Conservation (phyloP, 2,113 vertebrate genomes). For the Aspiorhynchus laticeps region DNA sequence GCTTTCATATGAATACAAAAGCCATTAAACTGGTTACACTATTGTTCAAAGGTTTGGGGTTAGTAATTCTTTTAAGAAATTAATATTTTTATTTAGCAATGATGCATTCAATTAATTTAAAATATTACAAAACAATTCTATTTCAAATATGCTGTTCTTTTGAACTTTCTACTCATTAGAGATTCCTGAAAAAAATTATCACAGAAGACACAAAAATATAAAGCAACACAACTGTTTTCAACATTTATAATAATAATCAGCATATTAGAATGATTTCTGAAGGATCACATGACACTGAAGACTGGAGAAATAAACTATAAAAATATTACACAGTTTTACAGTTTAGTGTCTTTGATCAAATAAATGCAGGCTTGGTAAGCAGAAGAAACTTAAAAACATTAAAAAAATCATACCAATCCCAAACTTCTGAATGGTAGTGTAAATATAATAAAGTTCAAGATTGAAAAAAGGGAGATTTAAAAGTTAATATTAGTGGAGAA, state of each 20-base stretch:
- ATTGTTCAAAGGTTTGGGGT: slow-evolving; percentile 13
- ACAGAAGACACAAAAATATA: too few relatives aligned
- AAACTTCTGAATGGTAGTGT: neutral
- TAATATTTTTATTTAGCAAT: neutral
- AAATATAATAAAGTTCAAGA: slow-evolving; percentile 17
- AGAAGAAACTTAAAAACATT: neutral
- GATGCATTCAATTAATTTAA: too few relatives aligned
- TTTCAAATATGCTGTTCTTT: too few relatives aligned
- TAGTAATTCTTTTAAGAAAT: too few relatives aligned
- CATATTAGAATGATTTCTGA: neutral
- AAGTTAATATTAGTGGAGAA: neutral
- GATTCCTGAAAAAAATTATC: too few relatives aligned
- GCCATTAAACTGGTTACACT: neutral
- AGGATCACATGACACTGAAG: neutral
- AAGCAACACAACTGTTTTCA: neutral
- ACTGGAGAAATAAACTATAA: neutral
- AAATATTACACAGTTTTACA: neutral
- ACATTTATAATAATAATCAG: neutral
- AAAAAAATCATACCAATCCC: too few relatives aligned
- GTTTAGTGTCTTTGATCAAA: neutral
- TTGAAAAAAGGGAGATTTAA: neutral
- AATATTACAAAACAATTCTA: too few relatives aligned
- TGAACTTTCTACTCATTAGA: too few relatives aligned
- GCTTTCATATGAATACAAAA: neutral
- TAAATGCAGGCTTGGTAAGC: neutral